phyloP scores from a whole-genome alignment of 2,888 invertebrate genomes.

The Drosophila falleni region DNA sequence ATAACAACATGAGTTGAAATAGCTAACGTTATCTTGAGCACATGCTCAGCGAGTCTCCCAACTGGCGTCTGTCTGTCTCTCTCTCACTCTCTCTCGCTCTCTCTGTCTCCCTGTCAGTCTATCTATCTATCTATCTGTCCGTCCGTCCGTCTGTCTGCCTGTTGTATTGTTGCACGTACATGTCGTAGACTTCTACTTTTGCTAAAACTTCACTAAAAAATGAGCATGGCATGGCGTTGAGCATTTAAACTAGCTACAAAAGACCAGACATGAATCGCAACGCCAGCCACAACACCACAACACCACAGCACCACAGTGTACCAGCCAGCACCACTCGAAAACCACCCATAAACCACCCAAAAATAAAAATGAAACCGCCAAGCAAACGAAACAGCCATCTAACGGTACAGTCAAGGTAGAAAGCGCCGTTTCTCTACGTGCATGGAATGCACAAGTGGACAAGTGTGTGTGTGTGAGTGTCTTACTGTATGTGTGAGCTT shows the following conservation, averaged over 20 bases:
- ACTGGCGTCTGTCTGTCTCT: slow-evolving; percentile 22
- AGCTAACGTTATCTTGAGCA: slow-evolving; percentile 55
- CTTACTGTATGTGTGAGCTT: no score
- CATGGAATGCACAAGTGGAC: slow-evolving; percentile 65
- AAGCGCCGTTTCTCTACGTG: slow-evolving; percentile 63
- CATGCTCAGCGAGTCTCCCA: slow-evolving; percentile 46
- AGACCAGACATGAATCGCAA: slow-evolving; percentile 70
- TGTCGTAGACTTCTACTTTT: slow-evolving; percentile 74
- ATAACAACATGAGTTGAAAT: slow-evolving; percentile 21
- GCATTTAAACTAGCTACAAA: slow-evolving; percentile 81
- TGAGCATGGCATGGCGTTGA: slow-evolving; percentile 79
- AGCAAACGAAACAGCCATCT: slow-evolving; percentile 13
- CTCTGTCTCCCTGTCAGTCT: slow-evolving; percentile 12
- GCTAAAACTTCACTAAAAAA: slow-evolving; percentile 81
- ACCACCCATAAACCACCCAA: not conserved
- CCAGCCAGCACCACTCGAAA: not conserved
- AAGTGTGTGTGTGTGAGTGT: slow-evolving; percentile 4
- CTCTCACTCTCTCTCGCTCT: slow-evolving; percentile 1
- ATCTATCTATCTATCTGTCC: slow-evolving; percentile 12
- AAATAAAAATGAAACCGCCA: slow-evolving; percentile 8
- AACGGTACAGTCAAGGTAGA: slow-evolving; percentile 53
- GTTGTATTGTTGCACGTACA: slow-evolving; percentile 80
- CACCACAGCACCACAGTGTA: no score
- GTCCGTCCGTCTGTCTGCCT: slow-evolving; percentile 14
- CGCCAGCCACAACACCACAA: slow-evolving; percentile 24